Base-by-base conservation (phyloP, 1,140 invertebrate species). In the Dryas iulia region DNA sequence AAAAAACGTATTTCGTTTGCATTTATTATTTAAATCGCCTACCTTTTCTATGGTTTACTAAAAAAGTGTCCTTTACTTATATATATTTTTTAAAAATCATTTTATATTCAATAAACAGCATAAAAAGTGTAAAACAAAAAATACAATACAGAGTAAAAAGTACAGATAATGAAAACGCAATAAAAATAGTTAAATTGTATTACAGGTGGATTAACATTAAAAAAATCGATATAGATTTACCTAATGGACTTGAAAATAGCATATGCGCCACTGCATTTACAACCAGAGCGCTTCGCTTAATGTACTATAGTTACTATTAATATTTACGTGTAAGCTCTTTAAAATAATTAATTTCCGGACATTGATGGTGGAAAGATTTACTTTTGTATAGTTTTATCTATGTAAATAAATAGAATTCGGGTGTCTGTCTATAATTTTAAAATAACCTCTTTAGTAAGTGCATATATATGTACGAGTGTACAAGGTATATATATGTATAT, bases 191-290 rank as follows among this genome's bases (percentile, higher is more conserved):
- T 21, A 47, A 47, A 47, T 47, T 47, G n/a, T 18, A 47, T 47
- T 47, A 47, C 39, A 47, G 39, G 39, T 21, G 39, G 39, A 47
- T 47, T 47, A 47, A 62, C 35, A 62, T 62, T 62, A 62, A 39
- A 47, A 59, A 62, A 62, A 62, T 62, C 59, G 33, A 62, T 62
- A 28, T 52, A 47, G 59, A 62, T 62, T 52, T 62, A 62, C 33
- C 24, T 62, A 53, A 62, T 62, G 59, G 59, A 62, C 39, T 62
- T 62, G 59, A 62, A 62, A 62, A 62, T 62, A 62, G 39, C 39
- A 62, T 62, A 52, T 52, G 59, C 59, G 47, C 24, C 59, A 23
- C 14, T 33, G 59, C 35, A 62, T 62, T 62, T 62, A 62, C 59
- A 62, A 28, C 23, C 35, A 39, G 39, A 47, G 12, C 39, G 59